Percentiles rank a stretch among this genome's conserved stretches.
phyloP scores from a whole-genome alignment of 1,140 invertebrate species.

The Aphis gossypii region DNA sequence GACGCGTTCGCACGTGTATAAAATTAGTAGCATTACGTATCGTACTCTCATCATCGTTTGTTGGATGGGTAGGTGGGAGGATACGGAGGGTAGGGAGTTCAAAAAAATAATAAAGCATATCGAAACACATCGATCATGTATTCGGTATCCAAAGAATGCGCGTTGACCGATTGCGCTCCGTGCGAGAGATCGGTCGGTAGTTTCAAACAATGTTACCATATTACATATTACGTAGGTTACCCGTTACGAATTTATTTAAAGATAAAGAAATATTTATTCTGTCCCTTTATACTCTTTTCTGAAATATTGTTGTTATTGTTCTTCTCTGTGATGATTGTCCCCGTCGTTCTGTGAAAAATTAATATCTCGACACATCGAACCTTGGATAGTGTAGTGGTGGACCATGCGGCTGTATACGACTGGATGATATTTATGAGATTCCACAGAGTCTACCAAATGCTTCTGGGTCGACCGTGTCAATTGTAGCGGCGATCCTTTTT shows the following conservation, averaged over 20 bases:
- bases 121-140: neutral
- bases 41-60: neutral
- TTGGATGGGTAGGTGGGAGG: neutral
- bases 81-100: neutral
- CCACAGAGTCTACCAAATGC: constrained; percentile 21
- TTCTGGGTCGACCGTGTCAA: constrained; percentile 24
- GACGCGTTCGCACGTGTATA: neutral
- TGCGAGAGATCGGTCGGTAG: neutral
- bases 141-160: neutral
- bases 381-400: neutral
- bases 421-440: constrained; percentile 7
- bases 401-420: neutral
- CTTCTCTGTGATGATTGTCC: neutral
- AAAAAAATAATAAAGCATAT: neutral
- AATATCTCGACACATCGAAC: neutral
- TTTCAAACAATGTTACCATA: neutral
- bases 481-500: constrained; percentile 40
- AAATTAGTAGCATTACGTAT: neutral
- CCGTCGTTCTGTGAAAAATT: neutral
- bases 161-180: neutral
- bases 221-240: neutral
- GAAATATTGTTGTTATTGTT: neutral
- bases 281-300: neutral
- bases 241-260: neutral
- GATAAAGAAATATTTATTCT: neutral